Evolutionary conservation across 1,140 invertebrate species (phyloP).

Genomic region (Planococcus citri): DNA sequence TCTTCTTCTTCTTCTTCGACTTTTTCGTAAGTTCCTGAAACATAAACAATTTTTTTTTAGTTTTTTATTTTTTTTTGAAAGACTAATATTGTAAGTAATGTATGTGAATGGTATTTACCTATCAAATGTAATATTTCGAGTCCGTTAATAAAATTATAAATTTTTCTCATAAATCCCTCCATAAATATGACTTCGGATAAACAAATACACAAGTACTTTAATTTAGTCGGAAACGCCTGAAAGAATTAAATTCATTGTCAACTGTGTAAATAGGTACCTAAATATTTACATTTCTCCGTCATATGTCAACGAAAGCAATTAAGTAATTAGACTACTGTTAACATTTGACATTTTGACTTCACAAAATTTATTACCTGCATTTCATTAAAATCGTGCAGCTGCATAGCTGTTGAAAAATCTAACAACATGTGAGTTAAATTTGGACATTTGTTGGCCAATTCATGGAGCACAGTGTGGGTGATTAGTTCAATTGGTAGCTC

Average conservation of each 20-base stretch:
- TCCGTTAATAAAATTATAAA: conserved; percentile 99
- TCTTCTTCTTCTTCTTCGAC: conserved; percentile 98
- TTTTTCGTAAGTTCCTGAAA: conserved; percentile 90
- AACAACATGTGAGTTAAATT: conserved; percentile 95
- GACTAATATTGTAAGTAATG: too few species aligned
- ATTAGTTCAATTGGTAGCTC: conserved; percentile 97
- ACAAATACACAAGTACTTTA: conserved; percentile 93
- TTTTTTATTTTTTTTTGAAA: too few species aligned
- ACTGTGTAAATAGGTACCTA: too few species aligned
- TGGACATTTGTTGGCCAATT: conserved; percentile 91
- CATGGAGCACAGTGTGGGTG: conserved; percentile 93
- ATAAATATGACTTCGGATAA: conserved; percentile 99
- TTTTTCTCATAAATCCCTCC: conserved; percentile 99
- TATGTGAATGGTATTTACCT: conserved; percentile 47
- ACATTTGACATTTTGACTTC: too few species aligned
- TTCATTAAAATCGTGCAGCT: conserved; percentile 97
- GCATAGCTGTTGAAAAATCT: conserved; percentile 97
- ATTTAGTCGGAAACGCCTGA: conserved; percentile 89
- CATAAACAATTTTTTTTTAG: not conserved
- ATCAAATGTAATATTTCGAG: conserved; percentile 96
- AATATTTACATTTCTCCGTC: not conserved
- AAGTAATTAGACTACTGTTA: too few species aligned
- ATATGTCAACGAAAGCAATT: too few species aligned
- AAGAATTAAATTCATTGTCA: conserved; percentile 22
- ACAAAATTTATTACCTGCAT: conserved; percentile 48